phyloP scores from a whole-genome alignment of 1,140 invertebrate species.

The Bactericera cockerelli region DNA sequence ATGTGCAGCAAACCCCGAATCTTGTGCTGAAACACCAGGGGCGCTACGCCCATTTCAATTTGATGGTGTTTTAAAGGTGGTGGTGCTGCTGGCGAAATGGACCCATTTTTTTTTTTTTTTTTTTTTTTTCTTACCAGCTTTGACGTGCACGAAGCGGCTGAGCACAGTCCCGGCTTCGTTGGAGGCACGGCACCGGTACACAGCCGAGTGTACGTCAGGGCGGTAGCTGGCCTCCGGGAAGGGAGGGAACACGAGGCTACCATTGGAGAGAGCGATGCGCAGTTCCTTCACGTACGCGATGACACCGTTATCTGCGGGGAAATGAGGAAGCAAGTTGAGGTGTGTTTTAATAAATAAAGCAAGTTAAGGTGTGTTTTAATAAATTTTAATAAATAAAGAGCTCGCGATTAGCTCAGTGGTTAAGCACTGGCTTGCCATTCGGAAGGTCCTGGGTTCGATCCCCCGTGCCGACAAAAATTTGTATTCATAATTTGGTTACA shows the following conservation, averaged over 20 bases:
- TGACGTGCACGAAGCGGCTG: conserved; percentile 34
- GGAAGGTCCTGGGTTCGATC: too few species aligned
- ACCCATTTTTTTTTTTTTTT: not conserved
- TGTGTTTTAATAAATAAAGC: conserved; percentile 63
- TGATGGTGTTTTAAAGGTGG: too few species aligned
- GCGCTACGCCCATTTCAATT: too few species aligned
- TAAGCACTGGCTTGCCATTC: too few species aligned
- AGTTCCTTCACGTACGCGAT: conserved; percentile 13
- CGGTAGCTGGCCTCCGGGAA: conserved; percentile 29
- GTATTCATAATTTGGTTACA: too few species aligned
- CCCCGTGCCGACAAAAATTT: too few species aligned
- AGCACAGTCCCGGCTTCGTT: conserved; percentile 34
- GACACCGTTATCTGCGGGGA: not conserved
- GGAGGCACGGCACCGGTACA: conserved; percentile 32
- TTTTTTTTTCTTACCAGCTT: conserved; percentile 34
- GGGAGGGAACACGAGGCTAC: conserved; percentile 32
- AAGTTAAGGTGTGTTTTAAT: conserved; percentile 55
- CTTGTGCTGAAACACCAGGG: too few species aligned
- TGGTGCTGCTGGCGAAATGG: too few species aligned
- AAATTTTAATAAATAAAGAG: too few species aligned
- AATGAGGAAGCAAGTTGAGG: not conserved
- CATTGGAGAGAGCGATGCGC: conserved; percentile 26
- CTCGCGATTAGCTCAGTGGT: too few species aligned
- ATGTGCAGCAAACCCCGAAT: too few species aligned
- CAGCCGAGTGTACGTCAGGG: conserved; percentile 29